Base-by-base conservation (phyloP, 2,113 vertebrate genomes). In the Gasterosteus nipponicus region DNA sequence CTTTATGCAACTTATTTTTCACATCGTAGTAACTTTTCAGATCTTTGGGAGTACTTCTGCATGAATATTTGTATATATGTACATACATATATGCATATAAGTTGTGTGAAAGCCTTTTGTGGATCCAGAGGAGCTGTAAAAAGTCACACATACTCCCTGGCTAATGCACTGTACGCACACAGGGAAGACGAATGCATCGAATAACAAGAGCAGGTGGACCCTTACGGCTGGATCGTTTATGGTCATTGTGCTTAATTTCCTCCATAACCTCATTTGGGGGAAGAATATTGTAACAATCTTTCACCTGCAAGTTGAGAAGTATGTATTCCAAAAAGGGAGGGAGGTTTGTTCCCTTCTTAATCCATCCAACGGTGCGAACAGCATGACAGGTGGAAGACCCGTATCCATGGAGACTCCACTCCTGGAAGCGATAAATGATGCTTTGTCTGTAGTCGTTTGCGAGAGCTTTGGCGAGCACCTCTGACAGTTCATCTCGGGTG, bases 361-460 rank as follows among this genome's bases (percentile, higher is more conserved):
- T 38, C 35, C 35, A 38, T 38, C 35, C 35, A 38, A 38, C 6
- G 35, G 57, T 14, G 57, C 53, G n/a, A 77, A 59, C 49, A 26
- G 2, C 62, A 10, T 22, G 44, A 35, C 1, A 15, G 2, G 29
- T 41, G 42, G 60, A 46, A 68, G 46, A 42, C 26, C 26, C 2
- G 78, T 73, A 54, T 39, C 78, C 81, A 84, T 84, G 71, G 67
- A 1, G 14, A 84, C 75, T 5, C 29, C 22, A 7, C 26, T 69
- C 72, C 70, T 29, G 26, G 44, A 42, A 2, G 16, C 0, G 0
- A 35, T 69, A 69, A 73, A 58, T 80, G 61, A 42, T 75, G 75
- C 54, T 33, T 19, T 29, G 31, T 67, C 44, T 69, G 53, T 51
- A 1, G 38, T 0, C 8, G 56, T 56, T 70, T 68, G 74, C 3